These are phyloP conservation scores for Neodiprion fabricii DNA, from an alignment of 1,140 invertebrate genomes.

Conservation along the genomic window DNA sequence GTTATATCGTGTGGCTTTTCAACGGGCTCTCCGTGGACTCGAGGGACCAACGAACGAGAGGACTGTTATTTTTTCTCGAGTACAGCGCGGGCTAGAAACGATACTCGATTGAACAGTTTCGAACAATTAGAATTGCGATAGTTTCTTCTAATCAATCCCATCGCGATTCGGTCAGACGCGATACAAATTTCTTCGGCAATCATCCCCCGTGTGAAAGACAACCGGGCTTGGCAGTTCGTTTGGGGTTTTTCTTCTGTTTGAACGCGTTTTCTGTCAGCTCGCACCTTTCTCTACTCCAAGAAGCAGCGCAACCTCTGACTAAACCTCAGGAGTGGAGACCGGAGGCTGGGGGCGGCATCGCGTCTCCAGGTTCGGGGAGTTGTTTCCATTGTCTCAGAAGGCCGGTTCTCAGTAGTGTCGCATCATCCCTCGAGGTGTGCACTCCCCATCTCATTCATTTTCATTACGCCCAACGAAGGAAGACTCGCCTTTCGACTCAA, in stretches of 20 bases:
- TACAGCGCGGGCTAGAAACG: constrained; percentile 1
- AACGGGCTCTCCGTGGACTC: background rate
- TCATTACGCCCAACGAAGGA: constrained; percentile 31
- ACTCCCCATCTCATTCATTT: constrained; percentile 29
- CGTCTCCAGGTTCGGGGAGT: constrained; percentile 1
- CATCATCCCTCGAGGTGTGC: constrained; percentile 32
- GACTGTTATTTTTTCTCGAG: constrained; percentile 10
- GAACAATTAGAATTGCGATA: background rate
- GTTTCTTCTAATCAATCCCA: no score
- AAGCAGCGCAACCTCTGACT: background rate
- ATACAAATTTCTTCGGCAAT: no score
- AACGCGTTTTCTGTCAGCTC: background rate
- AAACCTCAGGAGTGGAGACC: constrained; percentile 8
- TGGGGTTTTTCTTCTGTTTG: background rate
- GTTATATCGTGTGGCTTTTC: background rate
- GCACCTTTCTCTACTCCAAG: background rate
- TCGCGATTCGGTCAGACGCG: no score
- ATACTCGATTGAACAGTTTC: background rate
- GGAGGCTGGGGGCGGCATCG: constrained; percentile 6
- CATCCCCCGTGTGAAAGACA: background rate
- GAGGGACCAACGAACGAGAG: background rate
- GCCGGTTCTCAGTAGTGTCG: constrained; percentile 21
- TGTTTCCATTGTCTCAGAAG: constrained; percentile 11
- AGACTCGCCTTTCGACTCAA: constrained; percentile 15
- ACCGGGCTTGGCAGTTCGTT: background rate